Evolutionary conservation across 2,888 invertebrate genomes (phyloP), one percentile per base, ranked within the genome.

Genomic region (Acanthococcus lagerstroemiae): DNA sequence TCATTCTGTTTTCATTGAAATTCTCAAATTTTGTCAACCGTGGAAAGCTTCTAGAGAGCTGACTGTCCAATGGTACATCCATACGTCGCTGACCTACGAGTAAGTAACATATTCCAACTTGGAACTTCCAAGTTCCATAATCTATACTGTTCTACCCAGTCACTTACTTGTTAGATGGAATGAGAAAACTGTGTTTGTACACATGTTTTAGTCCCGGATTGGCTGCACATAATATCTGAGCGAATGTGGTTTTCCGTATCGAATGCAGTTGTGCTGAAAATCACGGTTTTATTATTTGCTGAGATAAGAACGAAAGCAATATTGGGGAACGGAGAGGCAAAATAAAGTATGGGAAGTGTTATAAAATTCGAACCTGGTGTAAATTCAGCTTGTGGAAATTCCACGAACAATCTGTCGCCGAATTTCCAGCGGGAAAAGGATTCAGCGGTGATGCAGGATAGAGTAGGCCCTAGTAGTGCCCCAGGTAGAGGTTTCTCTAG

Each of bases 381-480:
- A 30, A 61, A 61, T 30, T 27, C 37, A n/a, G 48, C 26, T 5
- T n/a, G 26, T 22, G 48, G 22, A n/a, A 84, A 84, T 76, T 88
- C 89, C 72, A 83, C 93, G 83, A 89, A 94, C 76, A 82, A 92
- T 67, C 92, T 80, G 77, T 95, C 94, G 0, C 90, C 91, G 6
- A 83, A 85, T 72, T 91, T 82, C 0, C 91, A 86, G 69, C 88
- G 81, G 73, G 83, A 86, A 78, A 93, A 94, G 77, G 93, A 92
- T 73, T 88, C 88, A 0, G 87, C 87, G 1, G 93, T 77, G 70
- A 94, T 86, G 74, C 92, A 92, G 1, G 89, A 80, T 80, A 87
- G 92, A 0, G 92, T 91, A 0, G 92, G 92, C 0, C 94, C 94
- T 0, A 87, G 81, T 50, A 87, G 79, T 0, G 90, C 83, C 0